Conservation (phyloP, 2,113 vertebrate species). For the Oreochromis aureus region DNA sequence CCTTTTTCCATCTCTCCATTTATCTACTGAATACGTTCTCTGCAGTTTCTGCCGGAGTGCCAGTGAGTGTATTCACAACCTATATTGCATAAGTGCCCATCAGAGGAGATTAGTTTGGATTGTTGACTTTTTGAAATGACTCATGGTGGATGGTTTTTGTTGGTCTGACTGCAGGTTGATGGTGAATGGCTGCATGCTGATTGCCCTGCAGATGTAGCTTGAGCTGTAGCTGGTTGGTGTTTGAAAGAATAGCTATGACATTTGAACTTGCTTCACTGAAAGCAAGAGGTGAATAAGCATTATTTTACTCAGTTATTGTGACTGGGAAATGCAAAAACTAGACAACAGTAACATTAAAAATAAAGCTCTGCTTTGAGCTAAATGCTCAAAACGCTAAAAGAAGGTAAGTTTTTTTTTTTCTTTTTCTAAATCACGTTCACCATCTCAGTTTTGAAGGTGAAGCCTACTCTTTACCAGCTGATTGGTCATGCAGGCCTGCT, state of each 20-base stretch:
- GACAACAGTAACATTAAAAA: neutral
- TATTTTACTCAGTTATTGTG: neutral
- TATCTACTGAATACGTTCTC: neutral
- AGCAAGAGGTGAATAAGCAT: neutral
- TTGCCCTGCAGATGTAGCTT: neutral
- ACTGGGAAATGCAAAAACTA: neutral
- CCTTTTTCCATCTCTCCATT: neutral
- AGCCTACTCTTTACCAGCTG: neutral
- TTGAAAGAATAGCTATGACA: neutral
- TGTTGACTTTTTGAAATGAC: constrained; percentile 10
- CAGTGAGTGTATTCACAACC: neutral
- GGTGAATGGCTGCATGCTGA: neutral
- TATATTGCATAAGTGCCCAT: neutral
- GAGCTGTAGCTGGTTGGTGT: neutral
- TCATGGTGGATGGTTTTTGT: neutral
- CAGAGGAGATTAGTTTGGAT: neutral
- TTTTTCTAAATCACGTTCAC: neutral
- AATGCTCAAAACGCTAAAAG: neutral
- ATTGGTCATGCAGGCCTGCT: neutral
- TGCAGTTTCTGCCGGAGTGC: neutral
- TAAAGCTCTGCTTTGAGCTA: neutral
- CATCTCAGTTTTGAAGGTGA: neutral
- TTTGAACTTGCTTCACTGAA: neutral
- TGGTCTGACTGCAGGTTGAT: neutral
- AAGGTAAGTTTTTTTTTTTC: neutral